Evolutionary conservation across 2,888 invertebrate genomes (phyloP).

Genomic region (Acleris literana): DNA sequence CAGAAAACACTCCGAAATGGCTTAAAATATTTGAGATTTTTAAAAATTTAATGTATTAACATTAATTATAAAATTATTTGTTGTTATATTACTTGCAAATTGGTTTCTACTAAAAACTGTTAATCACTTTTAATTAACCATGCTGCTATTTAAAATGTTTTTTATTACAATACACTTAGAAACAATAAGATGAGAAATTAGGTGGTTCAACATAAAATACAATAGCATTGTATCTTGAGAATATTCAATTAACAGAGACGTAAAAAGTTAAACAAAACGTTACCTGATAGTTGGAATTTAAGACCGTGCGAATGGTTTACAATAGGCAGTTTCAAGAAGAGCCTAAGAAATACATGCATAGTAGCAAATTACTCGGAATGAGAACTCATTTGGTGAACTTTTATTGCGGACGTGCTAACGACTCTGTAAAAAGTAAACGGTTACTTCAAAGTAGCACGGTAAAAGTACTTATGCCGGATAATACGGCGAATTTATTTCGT

Average conservation of each 20-base stretch:
- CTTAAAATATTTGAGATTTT: too few relatives aligned
- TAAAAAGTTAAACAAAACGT: constrained; percentile 28
- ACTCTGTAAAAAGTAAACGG: constrained; percentile 18
- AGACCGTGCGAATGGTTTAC: constrained; percentile 32
- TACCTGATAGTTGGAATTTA: constrained; percentile 29
- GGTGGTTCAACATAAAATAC: constrained; percentile 23
- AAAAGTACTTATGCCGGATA: constrained; percentile 5
- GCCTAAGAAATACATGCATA: constrained; percentile 4
- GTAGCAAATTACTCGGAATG: constrained; percentile 14
- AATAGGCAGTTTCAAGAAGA: constrained; percentile 13
- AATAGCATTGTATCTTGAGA: constrained; percentile 28
- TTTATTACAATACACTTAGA: constrained; percentile 6
- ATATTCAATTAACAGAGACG: constrained; percentile 14
- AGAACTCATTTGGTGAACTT: constrained; percentile 17
- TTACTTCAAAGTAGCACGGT: constrained; percentile 22
- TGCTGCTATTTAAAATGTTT: constrained; percentile 4
- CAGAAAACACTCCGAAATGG: too few relatives aligned
- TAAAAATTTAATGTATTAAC: too few relatives aligned
- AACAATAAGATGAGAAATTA: constrained; percentile 25
- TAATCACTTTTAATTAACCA: background rate
- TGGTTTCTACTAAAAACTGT: background rate
- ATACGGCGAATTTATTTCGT: background rate
- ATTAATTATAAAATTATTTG: too few relatives aligned
- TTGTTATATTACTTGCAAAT: too few relatives aligned
- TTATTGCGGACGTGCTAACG: constrained; percentile 21